Base-by-base conservation (phyloP, 2,113 vertebrate genomes). In the Clupea harengus region DNA sequence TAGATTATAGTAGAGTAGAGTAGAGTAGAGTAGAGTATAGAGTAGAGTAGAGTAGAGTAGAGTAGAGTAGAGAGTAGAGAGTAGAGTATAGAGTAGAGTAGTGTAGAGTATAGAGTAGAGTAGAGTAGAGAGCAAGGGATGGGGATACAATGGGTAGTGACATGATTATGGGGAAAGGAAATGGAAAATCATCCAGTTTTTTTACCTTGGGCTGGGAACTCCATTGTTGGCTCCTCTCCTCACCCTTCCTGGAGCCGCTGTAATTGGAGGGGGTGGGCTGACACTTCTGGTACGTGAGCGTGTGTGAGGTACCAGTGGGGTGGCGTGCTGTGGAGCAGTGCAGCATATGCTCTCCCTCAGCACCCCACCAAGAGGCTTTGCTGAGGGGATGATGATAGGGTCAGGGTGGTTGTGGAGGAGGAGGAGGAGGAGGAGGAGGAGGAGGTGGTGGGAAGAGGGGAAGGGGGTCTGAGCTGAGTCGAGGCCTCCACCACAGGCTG, bases 261-360 rank as follows among this genome's bases (percentile, higher is more conserved):
- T 72, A 72, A 72, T 72, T 72, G 64, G 25, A 13, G 25, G 25
- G 22, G 57, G 22, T 88, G 25, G 87, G 72, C 85, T 86, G 87
- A 91, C 82, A 84, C 90, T 93, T 94, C 92, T 93, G 91, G 91
- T 93, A 93, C 89, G 85, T 82, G 22, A 81, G 50, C 11, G 32
- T 83, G 39, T 49, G 44, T 11, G 39, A 49, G 82, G 52, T 17
- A 25, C 25, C 72, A 78, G 64, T 15, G 44, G 47, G 64, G 11
- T 80, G 44, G 25, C 78, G 72, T 3, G 39, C 28, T 15, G 72
- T 15, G 28, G 72, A 72, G 25, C 25, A 67, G 6, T 67, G 28
- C 8, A 18, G 28, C 25, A 32, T 32, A 78, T 78, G 72, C 72
- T 78, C 72, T 32, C 11, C 39, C 25, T 78, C 39, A 78, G 72